Evolutionary conservation across 2,113 vertebrate genomes (phyloP).

Genomic region (Colossoma macropomum): DNA sequence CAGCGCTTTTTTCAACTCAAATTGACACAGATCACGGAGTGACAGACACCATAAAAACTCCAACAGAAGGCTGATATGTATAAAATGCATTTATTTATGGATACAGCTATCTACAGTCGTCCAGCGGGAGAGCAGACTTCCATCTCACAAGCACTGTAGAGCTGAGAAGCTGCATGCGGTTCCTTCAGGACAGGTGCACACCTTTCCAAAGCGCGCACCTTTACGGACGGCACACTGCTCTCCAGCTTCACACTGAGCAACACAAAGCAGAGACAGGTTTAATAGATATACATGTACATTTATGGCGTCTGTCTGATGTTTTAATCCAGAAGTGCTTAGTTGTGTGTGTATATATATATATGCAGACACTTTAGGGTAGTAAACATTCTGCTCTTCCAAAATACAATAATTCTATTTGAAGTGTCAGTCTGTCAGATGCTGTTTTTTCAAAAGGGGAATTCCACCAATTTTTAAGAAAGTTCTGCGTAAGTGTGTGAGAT

Average conservation of each 20-base stretch:
- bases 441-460: too few species aligned
- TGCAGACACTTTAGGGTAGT: too few species aligned
- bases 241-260: conserved; percentile 73
- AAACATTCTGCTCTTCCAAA: too few species aligned
- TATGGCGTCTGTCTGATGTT: not conserved
- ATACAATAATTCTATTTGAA: too few species aligned
- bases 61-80: conserved; percentile 22
- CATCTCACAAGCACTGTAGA: conserved; percentile 72
- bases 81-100: conserved; percentile 51
- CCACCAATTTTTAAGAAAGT: too few species aligned
- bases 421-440: too few species aligned
- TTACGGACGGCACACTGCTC: conserved; percentile 80
- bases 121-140: not conserved
- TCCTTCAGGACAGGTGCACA: conserved; percentile 80
- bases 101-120: conserved; percentile 31
- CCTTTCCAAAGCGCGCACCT: conserved; percentile 78
- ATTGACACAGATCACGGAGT: too few species aligned
- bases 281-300: not conserved
- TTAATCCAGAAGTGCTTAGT: too few species aligned
- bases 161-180: conserved; percentile 75
- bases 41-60: too few species aligned
- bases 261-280: not conserved
- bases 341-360: too few species aligned
- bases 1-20: too few species aligned
- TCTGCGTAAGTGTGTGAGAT: too few species aligned